phyloP scores from a whole-genome alignment of 1,140 invertebrate genomes.

The Lamellibrachia luymesi region DNA sequence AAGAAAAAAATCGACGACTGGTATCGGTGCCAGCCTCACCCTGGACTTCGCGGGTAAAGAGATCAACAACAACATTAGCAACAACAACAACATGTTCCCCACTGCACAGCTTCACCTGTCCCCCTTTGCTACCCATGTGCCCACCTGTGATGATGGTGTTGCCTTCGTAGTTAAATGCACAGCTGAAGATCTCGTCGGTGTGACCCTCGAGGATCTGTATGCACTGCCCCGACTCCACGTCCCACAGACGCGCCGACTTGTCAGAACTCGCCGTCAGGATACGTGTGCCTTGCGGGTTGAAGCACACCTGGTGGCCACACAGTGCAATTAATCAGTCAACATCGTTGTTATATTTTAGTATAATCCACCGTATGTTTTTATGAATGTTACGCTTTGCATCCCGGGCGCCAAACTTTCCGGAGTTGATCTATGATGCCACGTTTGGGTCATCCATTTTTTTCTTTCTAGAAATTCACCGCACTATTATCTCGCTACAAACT shows the following conservation, averaged over 20 bases:
- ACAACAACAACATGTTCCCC: neutral
- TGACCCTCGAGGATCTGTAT: conserved; percentile 69
- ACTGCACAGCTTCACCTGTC: neutral
- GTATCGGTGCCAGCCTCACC: too few relatives aligned
- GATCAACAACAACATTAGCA: neutral
- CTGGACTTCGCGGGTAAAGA: neutral
- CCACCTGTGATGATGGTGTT: conserved; percentile 72
- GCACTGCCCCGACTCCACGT: conserved; percentile 68
- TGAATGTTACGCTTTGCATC: too few relatives aligned
- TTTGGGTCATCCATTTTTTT: too few relatives aligned
- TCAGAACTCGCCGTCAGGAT: conserved; percentile 75
- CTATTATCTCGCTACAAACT: too few relatives aligned
- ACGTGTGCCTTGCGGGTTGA: conserved; percentile 72
- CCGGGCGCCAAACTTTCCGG: too few relatives aligned
- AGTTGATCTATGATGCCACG: too few relatives aligned
- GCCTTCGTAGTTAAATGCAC: conserved; percentile 74
- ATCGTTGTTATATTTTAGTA: neutral
- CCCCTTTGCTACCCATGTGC: neutral
- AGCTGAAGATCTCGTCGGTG: conserved; percentile 76
- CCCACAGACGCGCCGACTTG: conserved; percentile 73
- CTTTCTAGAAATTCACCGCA: too few relatives aligned
- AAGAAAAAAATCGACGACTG: too few relatives aligned
- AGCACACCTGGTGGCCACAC: conserved; percentile 64
- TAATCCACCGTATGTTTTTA: too few relatives aligned
- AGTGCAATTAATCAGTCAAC: conserved; percentile 24